Evolutionary conservation across 2,113 vertebrate genomes (phyloP).

Genomic region (Riparia riparia): DNA sequence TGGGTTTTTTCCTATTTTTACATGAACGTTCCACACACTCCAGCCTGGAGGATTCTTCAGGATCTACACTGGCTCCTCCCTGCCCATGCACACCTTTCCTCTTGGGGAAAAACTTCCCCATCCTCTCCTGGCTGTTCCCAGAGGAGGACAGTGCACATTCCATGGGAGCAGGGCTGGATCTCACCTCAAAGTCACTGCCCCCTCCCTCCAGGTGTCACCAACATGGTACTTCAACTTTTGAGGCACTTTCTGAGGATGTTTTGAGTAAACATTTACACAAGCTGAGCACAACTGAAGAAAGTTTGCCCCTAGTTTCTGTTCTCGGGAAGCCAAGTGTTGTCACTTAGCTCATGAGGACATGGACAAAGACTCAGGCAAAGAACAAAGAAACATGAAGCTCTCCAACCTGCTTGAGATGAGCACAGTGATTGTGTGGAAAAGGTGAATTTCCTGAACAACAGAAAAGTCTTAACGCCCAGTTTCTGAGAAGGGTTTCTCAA

Average conservation of each 20-base stretch:
- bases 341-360: background rate
- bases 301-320: background rate
- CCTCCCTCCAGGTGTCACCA: accelerated
- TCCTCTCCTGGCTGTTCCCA: accelerated
- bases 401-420: background rate
- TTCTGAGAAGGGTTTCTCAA: background rate
- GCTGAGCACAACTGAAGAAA: background rate
- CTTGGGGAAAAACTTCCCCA: background rate
- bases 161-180: background rate
- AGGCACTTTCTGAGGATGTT: background rate
- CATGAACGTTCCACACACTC: background rate
- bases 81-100: accelerated
- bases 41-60: background rate
- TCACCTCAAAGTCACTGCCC: background rate
- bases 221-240: background rate
- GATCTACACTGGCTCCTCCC: background rate
- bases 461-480: background rate
- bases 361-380: background rate
- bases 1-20: background rate
- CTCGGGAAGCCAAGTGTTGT: background rate
- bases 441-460: background rate
- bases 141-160: accelerated
- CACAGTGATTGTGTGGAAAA: background rate
- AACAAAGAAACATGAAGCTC: background rate
- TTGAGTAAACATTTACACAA: background rate